Evolutionary conservation across 2,113 vertebrate genomes (phyloP).

Genomic region (Peromyscus californicus): DNA sequence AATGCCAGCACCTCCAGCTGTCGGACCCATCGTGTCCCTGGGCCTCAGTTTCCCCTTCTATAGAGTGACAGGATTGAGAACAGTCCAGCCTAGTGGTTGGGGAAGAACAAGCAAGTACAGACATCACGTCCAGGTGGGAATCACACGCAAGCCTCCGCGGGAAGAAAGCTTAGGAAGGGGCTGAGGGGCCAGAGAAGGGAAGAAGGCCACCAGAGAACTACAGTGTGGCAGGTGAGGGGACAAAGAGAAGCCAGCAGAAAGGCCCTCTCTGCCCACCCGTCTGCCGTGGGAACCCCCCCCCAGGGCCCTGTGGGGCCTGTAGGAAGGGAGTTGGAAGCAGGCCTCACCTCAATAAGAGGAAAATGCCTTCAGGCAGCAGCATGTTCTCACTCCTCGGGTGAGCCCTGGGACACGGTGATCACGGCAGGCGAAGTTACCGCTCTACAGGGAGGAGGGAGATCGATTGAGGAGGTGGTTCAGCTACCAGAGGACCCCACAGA

Average conservation of each 20-base stretch:
- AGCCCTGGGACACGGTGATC: background rate
- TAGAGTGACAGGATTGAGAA: background rate
- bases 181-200: background rate
- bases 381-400: background rate
- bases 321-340: background rate
- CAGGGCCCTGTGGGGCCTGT: background rate
- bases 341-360: background rate
- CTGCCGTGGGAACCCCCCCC: too few species aligned
- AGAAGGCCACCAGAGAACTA: background rate
- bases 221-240: background rate
- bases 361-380: background rate
- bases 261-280: background rate
- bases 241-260: background rate
- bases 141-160: background rate
- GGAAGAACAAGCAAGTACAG: rapidly evolving
- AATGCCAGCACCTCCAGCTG: background rate
- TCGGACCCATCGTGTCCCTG: too few species aligned
- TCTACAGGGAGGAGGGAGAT: background rate
- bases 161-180: background rate
- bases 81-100: background rate
- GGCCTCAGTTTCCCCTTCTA: conserved; percentile 27
- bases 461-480: rapidly evolving
- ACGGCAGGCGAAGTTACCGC: background rate
- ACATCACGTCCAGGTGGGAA: background rate
- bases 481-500: background rate